These are phyloP conservation scores for Nothoprocta pentlandii DNA, from an alignment of 2,113 vertebrate genomes.

Conservation along the genomic window DNA sequence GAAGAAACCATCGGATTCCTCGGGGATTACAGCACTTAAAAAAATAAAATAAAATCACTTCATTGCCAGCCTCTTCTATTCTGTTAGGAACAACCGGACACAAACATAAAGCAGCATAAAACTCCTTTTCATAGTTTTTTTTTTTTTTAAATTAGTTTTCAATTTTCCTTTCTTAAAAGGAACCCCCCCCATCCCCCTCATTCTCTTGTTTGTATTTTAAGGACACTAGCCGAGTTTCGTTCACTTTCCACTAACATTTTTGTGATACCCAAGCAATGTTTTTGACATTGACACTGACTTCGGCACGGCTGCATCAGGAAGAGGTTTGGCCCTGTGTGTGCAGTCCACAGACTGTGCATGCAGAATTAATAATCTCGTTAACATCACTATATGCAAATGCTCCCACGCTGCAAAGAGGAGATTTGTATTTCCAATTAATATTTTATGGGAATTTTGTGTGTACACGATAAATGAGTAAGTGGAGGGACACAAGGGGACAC, in stretches of 20 bases:
- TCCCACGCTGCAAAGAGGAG: constrained; percentile 48
- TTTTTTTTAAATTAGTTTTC: neutral
- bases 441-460: constrained; percentile 62
- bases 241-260: neutral
- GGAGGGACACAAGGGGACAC: constrained; percentile 62
- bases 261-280: neutral
- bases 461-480: constrained; percentile 71
- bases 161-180: neutral
- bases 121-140: neutral
- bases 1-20: neutral
- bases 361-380: constrained; percentile 69
- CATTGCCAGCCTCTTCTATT: neutral
- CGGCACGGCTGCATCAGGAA: neutral
- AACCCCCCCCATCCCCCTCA: neutral
- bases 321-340: constrained; percentile 4
- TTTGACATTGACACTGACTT: constrained; percentile 23
- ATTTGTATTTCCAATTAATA: constrained; percentile 73
- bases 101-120: neutral
- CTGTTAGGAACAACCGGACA: neutral
- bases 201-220: constrained; percentile 4
- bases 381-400: constrained; percentile 63
- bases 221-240: neutral
- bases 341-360: constrained; percentile 47
- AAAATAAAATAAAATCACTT: neutral
- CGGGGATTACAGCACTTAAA: neutral